Evolutionary conservation across 2,888 invertebrate genomes (phyloP), one percentile per base, ranked within the genome.

Genomic region (Dynastes hyllus): DNA sequence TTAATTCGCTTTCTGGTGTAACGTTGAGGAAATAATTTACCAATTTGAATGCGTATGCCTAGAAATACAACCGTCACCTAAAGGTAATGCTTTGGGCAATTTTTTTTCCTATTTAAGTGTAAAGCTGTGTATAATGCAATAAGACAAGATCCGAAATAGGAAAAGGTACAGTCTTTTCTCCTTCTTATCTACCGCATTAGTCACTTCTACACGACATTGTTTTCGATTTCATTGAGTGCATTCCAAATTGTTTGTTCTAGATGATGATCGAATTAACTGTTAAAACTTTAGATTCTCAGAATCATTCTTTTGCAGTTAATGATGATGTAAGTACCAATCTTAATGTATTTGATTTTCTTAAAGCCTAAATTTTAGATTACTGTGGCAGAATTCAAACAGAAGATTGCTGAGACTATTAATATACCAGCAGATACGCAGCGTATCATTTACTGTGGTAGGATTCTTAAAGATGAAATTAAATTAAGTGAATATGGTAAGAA

Each of bases 381-480:
- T 51, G 95, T 97, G 75, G 92, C 92, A 79, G 92, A 95, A 87
- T 94, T 97, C 85, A 97, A 97, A 88, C 93, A 94, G 83, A 92
- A 93, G 83, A 95, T 97, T 82, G 92, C 93, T 3, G 94, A 93
- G 73, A 92, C 93, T 81, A 95, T 98, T 83, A 93, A 92, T 79
- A 95, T 98, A 83, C 92, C 95, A 32, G 93, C 94, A 6, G 94
- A 94, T 81, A 93, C 94, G 69, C 98, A 98, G 88, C 92, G 98
- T 79, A 92, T 98, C 55, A 98, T 98, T 84, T 98, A 96, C 88
- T 96, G 96, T 87, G 98, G 98, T n/a, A 92, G 96, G 88, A 97
- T 98, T 37, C 90, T 98, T 73, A 95, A 95, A 86, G 96, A 98
- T 91, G 96, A 95, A 13, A 95, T 94, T 84, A 94, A 93, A 86